Evolutionary conservation across 1,140 invertebrate species (phyloP), one percentile per base, ranked within the genome.

Genomic region (Heliconius melpomene): DNA sequence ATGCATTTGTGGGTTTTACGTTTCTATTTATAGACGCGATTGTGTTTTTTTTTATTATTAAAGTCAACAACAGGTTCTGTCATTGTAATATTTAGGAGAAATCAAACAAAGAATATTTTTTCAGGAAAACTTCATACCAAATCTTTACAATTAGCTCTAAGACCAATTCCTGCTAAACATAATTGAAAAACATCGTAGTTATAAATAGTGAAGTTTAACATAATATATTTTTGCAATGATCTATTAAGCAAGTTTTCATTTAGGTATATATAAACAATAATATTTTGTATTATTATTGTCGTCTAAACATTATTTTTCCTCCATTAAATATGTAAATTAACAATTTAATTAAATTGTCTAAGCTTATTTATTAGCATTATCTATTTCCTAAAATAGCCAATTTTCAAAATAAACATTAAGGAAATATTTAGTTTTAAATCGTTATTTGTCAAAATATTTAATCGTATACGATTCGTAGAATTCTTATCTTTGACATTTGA

Each of bases 1-100:
- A 79, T 74, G 20, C 77, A 74, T 71, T 74, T 66, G 72, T 72
- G 77, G 77, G 77, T 74, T 79, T 79, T 79, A 74, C 72, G 52
- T 29, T 8, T 9, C 32, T 40, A 79, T 57, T 74, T 73, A 74
- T 79, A 79, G 77, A 66, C 60, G 60, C 60, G 60, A 29, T 29
- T 26, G 13, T 66, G 3, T 5, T 46, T 46, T 46, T 46, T 46
- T 46, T n/a, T n/a, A n/a, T n/a, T 16, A 46, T 16, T 46, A 46
- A 46, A 46, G 13, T 46, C 13, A 6, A 46, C 13, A 5, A 46
- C 40, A 13, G 3, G 40, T 46, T 36, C 32, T 46, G 40, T 5
- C 40, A 46, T 46, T 46, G 40, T 46, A 46, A 16, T 16, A 46
- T 16, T 46, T 46, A 46, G 13, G 13, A 46, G 6, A 36, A 0